Evolutionary conservation across 2,113 vertebrate genomes (phyloP).

Genomic region (Zingel zingel): DNA sequence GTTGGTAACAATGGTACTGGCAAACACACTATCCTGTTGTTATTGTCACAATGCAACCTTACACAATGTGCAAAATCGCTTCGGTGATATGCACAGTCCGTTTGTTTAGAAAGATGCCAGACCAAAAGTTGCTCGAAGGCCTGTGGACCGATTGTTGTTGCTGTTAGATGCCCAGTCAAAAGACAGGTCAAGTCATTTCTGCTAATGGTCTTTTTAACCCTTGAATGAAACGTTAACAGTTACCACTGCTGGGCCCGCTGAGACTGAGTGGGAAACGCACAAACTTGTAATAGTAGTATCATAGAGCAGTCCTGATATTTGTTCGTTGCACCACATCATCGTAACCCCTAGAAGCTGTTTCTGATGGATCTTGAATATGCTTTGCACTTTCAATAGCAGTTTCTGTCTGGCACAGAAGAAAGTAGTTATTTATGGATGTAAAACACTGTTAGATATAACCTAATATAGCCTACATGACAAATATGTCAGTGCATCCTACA

Average conservation of each 20-base stretch:
- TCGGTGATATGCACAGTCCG: too few species aligned
- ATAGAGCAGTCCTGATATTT: not conserved
- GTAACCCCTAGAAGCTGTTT: not conserved
- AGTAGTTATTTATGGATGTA: not conserved
- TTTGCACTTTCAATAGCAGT: not conserved
- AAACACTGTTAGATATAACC: not conserved
- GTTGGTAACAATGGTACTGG: conserved; percentile 12
- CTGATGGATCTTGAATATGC: not conserved
- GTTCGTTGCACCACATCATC: not conserved
- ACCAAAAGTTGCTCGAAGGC: not conserved
- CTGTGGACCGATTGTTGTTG: not conserved
- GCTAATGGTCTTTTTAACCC: not conserved
- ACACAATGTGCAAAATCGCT: not conserved
- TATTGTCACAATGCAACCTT: not conserved
- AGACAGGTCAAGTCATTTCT: not conserved
- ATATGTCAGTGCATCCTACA: not conserved
- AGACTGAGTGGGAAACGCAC: not conserved
- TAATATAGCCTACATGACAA: not conserved
- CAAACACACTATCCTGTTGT: not conserved
- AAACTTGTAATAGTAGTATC: not conserved
- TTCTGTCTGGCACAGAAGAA: not conserved
- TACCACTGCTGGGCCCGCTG: not conserved
- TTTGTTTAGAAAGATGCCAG: not conserved
- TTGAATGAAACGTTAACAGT: not conserved
- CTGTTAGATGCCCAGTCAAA: not conserved